A percentile compares a stretch with the other conserved stretches of the same genome.
phyloP scores from a whole-genome alignment of 2,888 invertebrate genomes.

The Eupithecia subfuscata region DNA sequence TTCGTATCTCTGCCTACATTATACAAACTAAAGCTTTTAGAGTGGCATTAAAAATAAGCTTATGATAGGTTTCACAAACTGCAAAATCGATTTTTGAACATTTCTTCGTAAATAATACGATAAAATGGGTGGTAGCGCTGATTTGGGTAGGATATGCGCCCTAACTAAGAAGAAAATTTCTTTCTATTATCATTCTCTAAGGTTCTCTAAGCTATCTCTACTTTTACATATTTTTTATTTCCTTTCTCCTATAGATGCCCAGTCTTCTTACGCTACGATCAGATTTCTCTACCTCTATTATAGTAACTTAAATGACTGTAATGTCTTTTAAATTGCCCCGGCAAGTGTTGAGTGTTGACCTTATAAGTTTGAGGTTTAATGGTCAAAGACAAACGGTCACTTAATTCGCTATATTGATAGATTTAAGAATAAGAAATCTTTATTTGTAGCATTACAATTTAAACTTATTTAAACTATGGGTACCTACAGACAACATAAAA shows the following conservation, averaged over 20 bases:
- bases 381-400: slow-evolving; percentile 10
- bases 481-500: too few relatives aligned
- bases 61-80: too few relatives aligned
- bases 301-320: slow-evolving; percentile 40
- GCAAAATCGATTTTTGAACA: too few relatives aligned
- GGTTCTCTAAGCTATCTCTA: neutral
- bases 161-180: neutral
- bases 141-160: too few relatives aligned
- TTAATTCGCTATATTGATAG: neutral
- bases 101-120: too few relatives aligned
- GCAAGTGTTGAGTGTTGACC: slow-evolving; percentile 33
- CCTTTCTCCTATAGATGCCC: neutral
- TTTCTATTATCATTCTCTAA: neutral
- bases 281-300: slow-evolving; percentile 17
- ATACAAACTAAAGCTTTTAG: too few relatives aligned
- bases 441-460: too few relatives aligned
- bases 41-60: too few relatives aligned
- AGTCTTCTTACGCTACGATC: neutral
- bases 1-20: too few relatives aligned
- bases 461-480: too few relatives aligned
- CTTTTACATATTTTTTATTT: neutral
- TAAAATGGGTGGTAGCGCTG: too few relatives aligned
- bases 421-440: too few relatives aligned
- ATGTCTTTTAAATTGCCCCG: slow-evolving; percentile 66
- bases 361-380: slow-evolving; percentile 53